Evolutionary conservation across 2,888 invertebrate species (phyloP), one percentile per base, ranked within the genome.

Genomic region (Nesidiocoris tenuis): DNA sequence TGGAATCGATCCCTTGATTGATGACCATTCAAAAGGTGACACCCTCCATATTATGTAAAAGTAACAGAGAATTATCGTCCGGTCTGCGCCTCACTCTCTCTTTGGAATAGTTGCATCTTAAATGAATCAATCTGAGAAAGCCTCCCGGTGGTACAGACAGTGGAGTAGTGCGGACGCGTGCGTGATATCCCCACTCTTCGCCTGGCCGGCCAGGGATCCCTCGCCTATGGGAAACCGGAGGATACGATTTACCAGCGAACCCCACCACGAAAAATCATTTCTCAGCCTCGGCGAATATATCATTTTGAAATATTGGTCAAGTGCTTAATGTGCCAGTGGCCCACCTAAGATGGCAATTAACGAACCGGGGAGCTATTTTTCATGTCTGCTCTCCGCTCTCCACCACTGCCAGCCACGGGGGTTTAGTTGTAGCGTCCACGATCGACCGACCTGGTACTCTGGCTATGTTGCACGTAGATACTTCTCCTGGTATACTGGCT

Each of bases 291-390:
- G 75, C 63, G 75, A 75, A 76, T 76, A 65, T 68, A 76, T 76
- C 76, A 76, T 76, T 76, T 76, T 76, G 76, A 76, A 76, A 76
- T 76, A 76, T 76, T 65, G 76, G 76, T 75, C 61, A 76, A 72
- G 63, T 71, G 71, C 67, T 76, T 76, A 76, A 76, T 76, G 72
- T 71, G 71, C 68, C 75, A 68, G 68, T 63, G 75, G 75, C 68
- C 75, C 75, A 75, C 75, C 75, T 75, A 75, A 68, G 75, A 68
- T 70, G 75, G 75, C 75, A 75, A 75, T 75, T 75, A 75, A 75
- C 75, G 61, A 68, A 75, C 68, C 67, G 23, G 54, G 63, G 19
- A 55, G 68, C 68, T 65, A 75, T 75, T 75, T 75, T 65, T 75
- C 75, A 75, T 75, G 68, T 61, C 67, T 54, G 55, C 68, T 68